A percentile compares a stretch with the other conserved stretches of the same genome.
Evolutionary conservation across 1,140 invertebrate genomes (phyloP).

Genomic region (Drosophila funebris): DNA sequence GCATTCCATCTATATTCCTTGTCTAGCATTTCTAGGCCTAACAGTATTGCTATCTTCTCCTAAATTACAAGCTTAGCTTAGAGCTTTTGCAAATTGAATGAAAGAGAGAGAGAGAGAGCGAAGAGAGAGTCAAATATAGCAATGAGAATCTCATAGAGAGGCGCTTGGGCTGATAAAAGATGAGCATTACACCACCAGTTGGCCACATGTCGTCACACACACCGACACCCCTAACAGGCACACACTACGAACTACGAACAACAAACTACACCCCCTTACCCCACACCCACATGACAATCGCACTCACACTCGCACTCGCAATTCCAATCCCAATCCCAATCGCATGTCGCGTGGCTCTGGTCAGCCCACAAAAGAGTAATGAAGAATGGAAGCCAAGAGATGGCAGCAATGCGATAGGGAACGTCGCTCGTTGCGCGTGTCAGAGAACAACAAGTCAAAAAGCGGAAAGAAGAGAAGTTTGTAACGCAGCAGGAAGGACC

Average conservation of each 20-base stretch:
- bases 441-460: slow-evolving; percentile 76
- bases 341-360: slow-evolving; percentile 63
- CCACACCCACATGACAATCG: background rate
- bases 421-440: slow-evolving; percentile 54
- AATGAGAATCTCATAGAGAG: too few relatives aligned
- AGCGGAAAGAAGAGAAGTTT: slow-evolving; percentile 47
- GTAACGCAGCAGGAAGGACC: slow-evolving; percentile 50
- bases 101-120: too few relatives aligned
- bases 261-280: slow-evolving; percentile 14
- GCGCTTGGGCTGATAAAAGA: slow-evolving; percentile 19
- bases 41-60: too few relatives aligned
- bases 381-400: slow-evolving; percentile 28
- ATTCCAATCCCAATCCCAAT: slow-evolving; percentile 11
- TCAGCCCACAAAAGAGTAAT: slow-evolving; percentile 54
- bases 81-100: too few relatives aligned
- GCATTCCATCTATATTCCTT: too few relatives aligned
- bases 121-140: too few relatives aligned
- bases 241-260: slow-evolving; percentile 34
- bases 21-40: too few relatives aligned
- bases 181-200: slow-evolving; percentile 46
- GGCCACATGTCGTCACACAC: slow-evolving; percentile 59
- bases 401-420: slow-evolving; percentile 55
- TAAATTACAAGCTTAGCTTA: too few relatives aligned
- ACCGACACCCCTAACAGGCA: slow-evolving; percentile 28
- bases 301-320: slow-evolving; percentile 4